phyloP scores from a whole-genome alignment of 2,797 vertebrate genomes.

The Hypotaenidia okinawae region DNA sequence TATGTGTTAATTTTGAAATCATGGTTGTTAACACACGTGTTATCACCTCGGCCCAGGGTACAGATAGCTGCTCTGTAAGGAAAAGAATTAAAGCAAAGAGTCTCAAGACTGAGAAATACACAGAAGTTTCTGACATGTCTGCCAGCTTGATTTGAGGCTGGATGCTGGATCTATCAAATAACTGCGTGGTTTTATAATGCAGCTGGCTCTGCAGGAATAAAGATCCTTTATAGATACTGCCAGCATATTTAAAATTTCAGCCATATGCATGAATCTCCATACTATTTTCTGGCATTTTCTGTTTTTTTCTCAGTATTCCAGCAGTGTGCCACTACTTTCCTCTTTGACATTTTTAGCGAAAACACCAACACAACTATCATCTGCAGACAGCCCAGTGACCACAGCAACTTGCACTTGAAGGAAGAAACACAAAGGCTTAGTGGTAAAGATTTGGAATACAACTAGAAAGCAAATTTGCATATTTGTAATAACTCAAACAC shows the following conservation, averaged over 20 bases:
- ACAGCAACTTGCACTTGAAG: not conserved
- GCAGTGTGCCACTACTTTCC: not conserved
- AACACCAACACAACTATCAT: not conserved
- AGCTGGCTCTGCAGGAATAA: not conserved
- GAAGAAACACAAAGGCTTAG: not conserved
- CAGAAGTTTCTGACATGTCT: fast-evolving
- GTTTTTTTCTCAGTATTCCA: not conserved
- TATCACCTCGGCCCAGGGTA: not conserved
- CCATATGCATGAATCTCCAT: not conserved
- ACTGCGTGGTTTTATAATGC: not conserved
- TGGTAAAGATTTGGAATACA: not conserved
- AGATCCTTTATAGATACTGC: not conserved
- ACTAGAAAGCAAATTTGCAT: not conserved
- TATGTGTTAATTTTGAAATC: not conserved
- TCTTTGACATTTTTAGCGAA: not conserved
- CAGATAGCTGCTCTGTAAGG: not conserved
- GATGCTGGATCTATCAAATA: not conserved
- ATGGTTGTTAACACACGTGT: not conserved
- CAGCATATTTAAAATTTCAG: not conserved
- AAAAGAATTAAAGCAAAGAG: not conserved
- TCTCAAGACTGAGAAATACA: not conserved
- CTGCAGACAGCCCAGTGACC: not conserved
- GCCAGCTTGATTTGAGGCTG: not conserved
- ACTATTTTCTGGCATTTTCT: not conserved
- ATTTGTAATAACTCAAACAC: not conserved